Conservation (phyloP, 2,113 vertebrate species). For the Hirundichthys speculiger region DNA sequence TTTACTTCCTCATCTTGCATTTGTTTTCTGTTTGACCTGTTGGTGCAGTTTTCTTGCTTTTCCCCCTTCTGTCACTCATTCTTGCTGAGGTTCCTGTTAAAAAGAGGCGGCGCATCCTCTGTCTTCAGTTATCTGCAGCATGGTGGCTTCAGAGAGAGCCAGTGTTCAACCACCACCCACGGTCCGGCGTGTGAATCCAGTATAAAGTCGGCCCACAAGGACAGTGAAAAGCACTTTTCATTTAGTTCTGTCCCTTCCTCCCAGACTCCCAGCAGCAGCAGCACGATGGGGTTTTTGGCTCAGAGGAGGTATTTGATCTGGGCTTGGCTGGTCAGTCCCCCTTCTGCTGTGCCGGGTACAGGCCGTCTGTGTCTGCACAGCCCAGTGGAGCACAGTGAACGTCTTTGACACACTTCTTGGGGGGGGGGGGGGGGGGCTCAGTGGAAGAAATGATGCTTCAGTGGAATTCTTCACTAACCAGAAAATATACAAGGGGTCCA, state of each 20-base stretch:
- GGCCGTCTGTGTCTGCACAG: constrained; percentile 48
- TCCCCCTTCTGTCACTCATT: no score
- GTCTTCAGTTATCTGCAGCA: no score
- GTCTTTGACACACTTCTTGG: constrained; percentile 64
- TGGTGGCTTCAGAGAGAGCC: no score
- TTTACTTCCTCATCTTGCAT: no score
- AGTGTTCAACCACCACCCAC: no score
- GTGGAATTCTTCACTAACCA: constrained; percentile 37
- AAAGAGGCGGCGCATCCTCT: no score
- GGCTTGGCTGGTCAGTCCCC: constrained; percentile 29
- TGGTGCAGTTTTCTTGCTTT: no score
- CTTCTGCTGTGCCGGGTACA: constrained; percentile 29
- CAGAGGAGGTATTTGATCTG: constrained; percentile 52
- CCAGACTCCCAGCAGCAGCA: constrained; percentile 16
- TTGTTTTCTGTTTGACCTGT: no score
- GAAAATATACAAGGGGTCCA: constrained; percentile 31
- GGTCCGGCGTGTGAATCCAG: no score
- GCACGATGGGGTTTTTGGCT: constrained; percentile 30
- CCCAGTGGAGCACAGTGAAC: constrained; percentile 61
- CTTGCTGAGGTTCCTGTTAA: no score
- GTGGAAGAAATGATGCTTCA: constrained; percentile 68
- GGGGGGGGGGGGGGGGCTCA: no score
- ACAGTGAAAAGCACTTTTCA: constrained; percentile 43
- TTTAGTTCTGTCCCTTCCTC: constrained; percentile 20
- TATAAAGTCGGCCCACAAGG: constrained; percentile 6